Conservation (phyloP, 1,140 invertebrate species). For the Drosophila cardini region DNA sequence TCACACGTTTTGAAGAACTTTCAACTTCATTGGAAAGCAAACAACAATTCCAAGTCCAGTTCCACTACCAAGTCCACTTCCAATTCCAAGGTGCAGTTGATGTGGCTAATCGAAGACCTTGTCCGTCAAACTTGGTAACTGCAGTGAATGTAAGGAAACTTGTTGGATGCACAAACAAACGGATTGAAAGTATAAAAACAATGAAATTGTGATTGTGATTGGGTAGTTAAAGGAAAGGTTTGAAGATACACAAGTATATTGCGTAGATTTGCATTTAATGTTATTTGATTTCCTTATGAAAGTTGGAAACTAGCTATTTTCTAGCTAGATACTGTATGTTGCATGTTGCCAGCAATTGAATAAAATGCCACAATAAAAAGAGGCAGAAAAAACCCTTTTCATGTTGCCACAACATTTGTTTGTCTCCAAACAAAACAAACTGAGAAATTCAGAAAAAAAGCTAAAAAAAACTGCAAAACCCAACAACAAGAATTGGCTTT, state of each 20-base stretch:
- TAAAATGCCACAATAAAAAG: slow-evolving; percentile 33
- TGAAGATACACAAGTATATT: slow-evolving; percentile 48
- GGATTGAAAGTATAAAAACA: slow-evolving; percentile 12
- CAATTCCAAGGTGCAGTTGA: slow-evolving; percentile 12
- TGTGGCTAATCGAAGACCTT: slow-evolving; percentile 58
- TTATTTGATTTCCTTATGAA: slow-evolving; percentile 76
- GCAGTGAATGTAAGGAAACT: slow-evolving; percentile 61
- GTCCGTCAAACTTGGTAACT: slow-evolving; percentile 47
- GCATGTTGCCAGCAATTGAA: slow-evolving; percentile 75
- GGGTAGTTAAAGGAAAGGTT: slow-evolving; percentile 1
- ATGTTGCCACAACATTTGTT: slow-evolving; percentile 80
- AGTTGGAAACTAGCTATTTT: slow-evolving; percentile 48
- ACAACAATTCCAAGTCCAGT: neutral
- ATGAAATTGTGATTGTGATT: slow-evolving; percentile 15
- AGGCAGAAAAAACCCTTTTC: slow-evolving; percentile 65
- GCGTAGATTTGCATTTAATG: slow-evolving; percentile 64
- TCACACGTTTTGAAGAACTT: slow-evolving; percentile 62
- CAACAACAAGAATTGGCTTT: slow-evolving; percentile 51
- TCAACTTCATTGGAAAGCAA: slow-evolving; percentile 57
- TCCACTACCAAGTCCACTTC: too few species aligned
- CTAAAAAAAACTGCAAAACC: slow-evolving; percentile 26
- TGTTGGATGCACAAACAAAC: slow-evolving; percentile 21
- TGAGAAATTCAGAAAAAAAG: slow-evolving; percentile 39
- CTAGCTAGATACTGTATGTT: slow-evolving; percentile 23
- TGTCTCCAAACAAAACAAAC: slow-evolving; percentile 27